Percentiles rank a stretch among this genome's conserved stretches.
Evolutionary conservation across 2,888 invertebrate species (phyloP).

Genomic region (Pristionchus fissidentatus): DNA sequence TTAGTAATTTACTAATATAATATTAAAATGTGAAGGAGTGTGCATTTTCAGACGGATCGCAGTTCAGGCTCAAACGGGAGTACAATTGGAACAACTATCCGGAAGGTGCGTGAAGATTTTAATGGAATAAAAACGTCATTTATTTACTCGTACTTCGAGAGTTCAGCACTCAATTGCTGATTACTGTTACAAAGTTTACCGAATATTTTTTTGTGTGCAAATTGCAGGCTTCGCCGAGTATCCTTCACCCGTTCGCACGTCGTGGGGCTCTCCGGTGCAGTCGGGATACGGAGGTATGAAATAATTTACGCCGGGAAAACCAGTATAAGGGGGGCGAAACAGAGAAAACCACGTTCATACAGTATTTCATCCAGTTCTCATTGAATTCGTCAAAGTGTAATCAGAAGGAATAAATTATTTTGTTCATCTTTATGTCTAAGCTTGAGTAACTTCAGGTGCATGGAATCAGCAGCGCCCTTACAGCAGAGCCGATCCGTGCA

Average conservation of each 20-base stretch:
- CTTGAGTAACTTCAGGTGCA: too few species aligned
- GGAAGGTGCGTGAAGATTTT: not conserved
- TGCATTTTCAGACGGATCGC: not conserved
- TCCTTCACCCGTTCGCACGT: too few species aligned
- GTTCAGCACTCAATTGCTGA: too few species aligned
- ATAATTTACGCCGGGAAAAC: not conserved
- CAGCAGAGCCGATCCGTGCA: conserved; percentile 12
- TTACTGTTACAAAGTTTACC: too few species aligned
- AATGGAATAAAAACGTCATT: too few species aligned
- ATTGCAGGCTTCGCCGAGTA: too few species aligned
- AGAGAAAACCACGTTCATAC: not conserved
- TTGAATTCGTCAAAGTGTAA: not conserved
- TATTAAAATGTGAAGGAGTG: not conserved
- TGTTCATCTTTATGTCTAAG: too few species aligned
- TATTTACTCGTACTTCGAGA: too few species aligned
- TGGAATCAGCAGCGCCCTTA: conserved; percentile 19
- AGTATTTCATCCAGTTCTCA: not conserved
- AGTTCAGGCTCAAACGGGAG: not conserved
- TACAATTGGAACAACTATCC: conserved; percentile 38
- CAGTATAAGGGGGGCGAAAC: not conserved
- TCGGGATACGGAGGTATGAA: conserved; percentile 1
- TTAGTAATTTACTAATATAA: too few species aligned
- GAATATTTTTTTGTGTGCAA: too few species aligned
- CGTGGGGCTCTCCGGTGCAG: not conserved
- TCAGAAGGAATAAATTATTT: not conserved